Base-by-base conservation (phyloP, 2,888 invertebrate species). In the Polyommatus icarus region DNA sequence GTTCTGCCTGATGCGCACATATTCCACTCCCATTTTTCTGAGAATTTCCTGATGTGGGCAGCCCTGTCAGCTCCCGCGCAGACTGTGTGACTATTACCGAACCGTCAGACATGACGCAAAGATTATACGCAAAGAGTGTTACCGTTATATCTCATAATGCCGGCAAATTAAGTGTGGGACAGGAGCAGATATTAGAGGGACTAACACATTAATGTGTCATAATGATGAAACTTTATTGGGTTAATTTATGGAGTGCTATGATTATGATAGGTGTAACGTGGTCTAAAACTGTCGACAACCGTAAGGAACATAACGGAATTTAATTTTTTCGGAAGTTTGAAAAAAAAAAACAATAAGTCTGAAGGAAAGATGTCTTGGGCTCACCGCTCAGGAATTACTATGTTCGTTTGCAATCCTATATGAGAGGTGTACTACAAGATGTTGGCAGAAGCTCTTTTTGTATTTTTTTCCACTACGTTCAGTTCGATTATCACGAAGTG, bases 71-170 rank as follows among this genome's bases (percentile, higher is more conserved):
- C 67, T 29, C 67, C 67, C 29, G 29, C 67, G 32, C 32, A 67
- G 29, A 29, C 29, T 15, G 18, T 67, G 67, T 32, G 32, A 67
- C 67, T 29, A 67, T 29, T 67, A 61, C 32, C 29, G 67, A 67
- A 67, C 67, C 67, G 67, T 67, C 67, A 32, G 29, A 67, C 29
- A 29, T 32, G 67, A 67, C 67, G 67, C 67, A 32, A 67, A 67
- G 32, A 67, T 67, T 67, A 67, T 67, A 67, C 15, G 67, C 67
- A 67, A 67, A 29, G 67, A 67, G 67, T 67, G 67, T 67, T 67
- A 67, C 32, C 67, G 67, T 67, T 32, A 61, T 20, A 61, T 24
- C 61, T 24, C 18, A 67, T 67, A 67, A 6, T 6, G 29, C 0
- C 18, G 15, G 67, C 67, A 67, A 32, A 67, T 67, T 67, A 67